Base-by-base conservation (phyloP, 2,888 invertebrate species). In the Rhamnusium bicolor region DNA sequence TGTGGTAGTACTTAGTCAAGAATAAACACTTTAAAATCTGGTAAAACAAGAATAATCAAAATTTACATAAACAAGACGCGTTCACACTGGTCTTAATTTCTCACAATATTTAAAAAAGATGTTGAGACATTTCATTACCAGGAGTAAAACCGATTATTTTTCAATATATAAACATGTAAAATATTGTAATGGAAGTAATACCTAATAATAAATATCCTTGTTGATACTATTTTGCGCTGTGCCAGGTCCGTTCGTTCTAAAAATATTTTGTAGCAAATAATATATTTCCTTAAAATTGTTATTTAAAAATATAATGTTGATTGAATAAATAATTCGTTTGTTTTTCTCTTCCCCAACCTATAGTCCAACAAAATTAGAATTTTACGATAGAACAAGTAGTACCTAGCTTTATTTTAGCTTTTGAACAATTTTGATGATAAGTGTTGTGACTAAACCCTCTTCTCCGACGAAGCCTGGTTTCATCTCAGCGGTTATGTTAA, bases 271-370 rank as follows among this genome's bases (percentile, higher is more conserved):
- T 83, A 82, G 84, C 81, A 81, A 82, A 83, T 84, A 83, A 81
- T 84, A 85, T 86, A 85, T 85, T 85, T 86, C 84, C 85, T 82
- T 85, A 85, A 84, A 82, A 76, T 84, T 84, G 84, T 85, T 85
- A 84, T 83, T 78, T 76, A 70, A 79, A 65, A 71, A 74, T 77
- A 77, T 73, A 69, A 71, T 62, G 77, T 74, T 77, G 76, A 56
- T 67, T 76, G 76, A 77, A 75, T 67, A 75, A 76, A 74, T 67
- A 16, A 54, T 32, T 56, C 56, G 40, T 67, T 46, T 67, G 4
- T 8, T 46, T 29, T 46, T 40, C 21, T 46, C 12, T 21, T 61
- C 40, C 24, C 19, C n/a, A n/a, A 46, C 46, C 2, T 46, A 46
- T 19, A 18, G 16, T 4, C 10, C 12, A 18, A 12, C 5, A 14